Percentiles rank a stretch among this genome's conserved stretches.
Conservation (phyloP, 2,113 vertebrate genomes). For the Hippopotamus amphibius region DNA sequence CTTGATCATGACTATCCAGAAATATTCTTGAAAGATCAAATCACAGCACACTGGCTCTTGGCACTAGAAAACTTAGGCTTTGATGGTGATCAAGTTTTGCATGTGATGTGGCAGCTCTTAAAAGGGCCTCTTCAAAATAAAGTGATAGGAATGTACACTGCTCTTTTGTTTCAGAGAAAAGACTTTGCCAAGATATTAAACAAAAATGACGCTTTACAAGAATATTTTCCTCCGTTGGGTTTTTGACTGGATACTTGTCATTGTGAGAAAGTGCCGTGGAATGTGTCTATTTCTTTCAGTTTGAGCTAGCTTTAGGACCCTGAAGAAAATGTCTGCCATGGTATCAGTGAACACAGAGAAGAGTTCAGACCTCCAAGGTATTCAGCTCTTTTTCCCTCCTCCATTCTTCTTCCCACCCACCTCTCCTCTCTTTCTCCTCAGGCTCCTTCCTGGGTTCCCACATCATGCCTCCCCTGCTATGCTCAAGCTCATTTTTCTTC, state of each 20-base stretch:
- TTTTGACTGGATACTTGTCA: background rate
- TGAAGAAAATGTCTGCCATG: background rate
- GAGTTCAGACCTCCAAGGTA: background rate
- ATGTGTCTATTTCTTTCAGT: background rate
- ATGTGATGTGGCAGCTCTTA: background rate
- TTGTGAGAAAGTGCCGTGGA: background rate
- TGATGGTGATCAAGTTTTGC: constrained; percentile 41
- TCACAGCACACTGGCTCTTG: constrained; percentile 45
- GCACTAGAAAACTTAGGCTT: background rate
- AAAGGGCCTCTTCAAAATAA: constrained; percentile 51
- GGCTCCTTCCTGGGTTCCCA: no score
- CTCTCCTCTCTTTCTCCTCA: accelerated
- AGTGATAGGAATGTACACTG: background rate
- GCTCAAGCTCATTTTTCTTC: background rate
- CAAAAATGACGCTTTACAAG: background rate
- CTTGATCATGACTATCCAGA: constrained; percentile 63
- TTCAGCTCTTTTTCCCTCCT: background rate
- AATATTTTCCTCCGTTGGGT: background rate
- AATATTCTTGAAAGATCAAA: constrained; percentile 65
- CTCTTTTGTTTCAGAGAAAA: constrained; percentile 62
- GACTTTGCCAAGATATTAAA: background rate
- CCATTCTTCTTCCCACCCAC: accelerated
- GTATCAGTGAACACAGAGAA: background rate
- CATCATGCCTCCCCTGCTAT: accelerated
- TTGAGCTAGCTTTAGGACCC: background rate